Evolutionary conservation across 2,888 invertebrate species (phyloP), one percentile per base, ranked within the genome.

Genomic region (Apamea crenata): DNA sequence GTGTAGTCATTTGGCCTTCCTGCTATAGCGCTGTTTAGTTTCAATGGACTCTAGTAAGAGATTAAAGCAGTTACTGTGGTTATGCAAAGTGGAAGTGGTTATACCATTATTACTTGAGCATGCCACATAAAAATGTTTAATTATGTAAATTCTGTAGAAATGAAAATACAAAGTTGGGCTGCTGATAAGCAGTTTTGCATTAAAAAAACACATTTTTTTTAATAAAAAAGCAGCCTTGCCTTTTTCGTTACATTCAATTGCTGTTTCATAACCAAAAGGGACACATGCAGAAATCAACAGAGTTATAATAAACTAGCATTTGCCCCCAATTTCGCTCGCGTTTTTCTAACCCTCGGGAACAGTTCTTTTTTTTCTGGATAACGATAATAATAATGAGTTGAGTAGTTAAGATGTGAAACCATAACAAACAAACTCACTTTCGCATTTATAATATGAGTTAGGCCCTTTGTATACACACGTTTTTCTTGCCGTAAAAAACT

Each of bases 31-130:
- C 36, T 69, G 32, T 69, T 59, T 77, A 65, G 68, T 83, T 77
- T 69, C 47, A 83, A 77, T 81, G 56, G 56, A 59, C 40, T 69
- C 21, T 32, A 63, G 47, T 83, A 69, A 40, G 61, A 69, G 61
- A 80, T 80, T 77, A 47, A 83, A 80, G 44, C 36, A 47, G 63
- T 80, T 16, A 68, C 82, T 47, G 68, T 44, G 77, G 76, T 63
- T 63, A 77, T 77, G 66, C 40, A 40, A 82, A 82, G 16, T 82
- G 59, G n/a, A 50, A 80, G 75, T 59, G 40, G 47, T 29, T 50
- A 25, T 50, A 59, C 25, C n/a, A 56, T 74, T 3, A 25, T 65
- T 66, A 82, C 25, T 29, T 16, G 2, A 12, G 40, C 10, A 6
- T 25, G n/a, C 7, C 44, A 71, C n/a, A 53, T 47, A 32, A 21